Evolutionary conservation across 2,797 vertebrate genomes (phyloP).

Genomic region (Balearica regulorum): DNA sequence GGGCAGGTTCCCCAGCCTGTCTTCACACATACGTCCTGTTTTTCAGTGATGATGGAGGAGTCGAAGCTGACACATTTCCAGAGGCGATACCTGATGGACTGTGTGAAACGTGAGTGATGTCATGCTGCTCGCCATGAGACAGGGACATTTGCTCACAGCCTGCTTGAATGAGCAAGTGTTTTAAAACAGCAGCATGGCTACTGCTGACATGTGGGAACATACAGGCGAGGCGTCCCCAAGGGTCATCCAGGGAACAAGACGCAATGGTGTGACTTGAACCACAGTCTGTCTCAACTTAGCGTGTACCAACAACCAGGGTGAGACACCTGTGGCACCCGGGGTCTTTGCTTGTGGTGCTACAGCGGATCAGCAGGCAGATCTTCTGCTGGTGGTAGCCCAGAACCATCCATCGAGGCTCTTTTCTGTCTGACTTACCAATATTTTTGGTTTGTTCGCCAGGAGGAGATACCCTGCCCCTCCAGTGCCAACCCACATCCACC

Average conservation of each 20-base stretch:
- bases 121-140: background rate
- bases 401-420: background rate
- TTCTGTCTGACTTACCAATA: background rate
- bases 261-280: background rate
- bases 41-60: conserved; percentile 89
- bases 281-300: background rate
- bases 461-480: conserved; percentile 75
- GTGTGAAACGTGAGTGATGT: conserved; percentile 80
- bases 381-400: background rate
- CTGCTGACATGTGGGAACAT: accelerated
- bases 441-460: conserved; percentile 59
- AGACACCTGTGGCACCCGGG: background rate
- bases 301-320: background rate
- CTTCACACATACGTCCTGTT: background rate
- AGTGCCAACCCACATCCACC: conserved; percentile 58
- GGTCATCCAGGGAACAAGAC: background rate
- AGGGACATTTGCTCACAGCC: accelerated
- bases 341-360: background rate
- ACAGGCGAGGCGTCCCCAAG: accelerated
- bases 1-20: background rate
- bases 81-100: conserved; percentile 76
- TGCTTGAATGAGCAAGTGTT: background rate
- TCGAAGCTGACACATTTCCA: conserved; percentile 80
- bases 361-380: background rate
- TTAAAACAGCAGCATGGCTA: background rate